These are phyloP conservation scores for Callorhinus ursinus DNA, from an alignment of 2,113 vertebrate genomes.

Conservation along the genomic window DNA sequence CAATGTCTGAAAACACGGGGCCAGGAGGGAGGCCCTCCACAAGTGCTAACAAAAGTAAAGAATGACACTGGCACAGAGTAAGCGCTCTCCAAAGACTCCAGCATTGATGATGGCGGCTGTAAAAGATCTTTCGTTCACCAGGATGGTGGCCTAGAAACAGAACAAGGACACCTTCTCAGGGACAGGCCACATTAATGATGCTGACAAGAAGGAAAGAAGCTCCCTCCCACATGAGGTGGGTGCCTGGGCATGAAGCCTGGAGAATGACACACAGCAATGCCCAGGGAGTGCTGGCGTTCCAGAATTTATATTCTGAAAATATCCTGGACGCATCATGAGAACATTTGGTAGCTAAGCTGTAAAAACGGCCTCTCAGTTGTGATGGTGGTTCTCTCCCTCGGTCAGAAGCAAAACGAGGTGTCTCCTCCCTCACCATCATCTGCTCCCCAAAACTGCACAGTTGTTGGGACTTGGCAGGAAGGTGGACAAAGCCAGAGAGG, in stretches of 20 bases:
- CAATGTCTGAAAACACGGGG: background rate
- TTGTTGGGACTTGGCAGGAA: background rate
- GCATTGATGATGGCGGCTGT: fast-evolving
- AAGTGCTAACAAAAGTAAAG: background rate
- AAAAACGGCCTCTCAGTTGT: fast-evolving
- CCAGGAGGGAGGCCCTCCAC: background rate
- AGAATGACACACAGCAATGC: background rate
- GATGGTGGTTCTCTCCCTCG: background rate
- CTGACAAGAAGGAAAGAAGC: background rate
- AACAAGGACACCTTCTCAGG: background rate
- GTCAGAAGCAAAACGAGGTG: background rate
- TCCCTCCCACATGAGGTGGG: background rate
- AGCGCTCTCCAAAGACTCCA: background rate
- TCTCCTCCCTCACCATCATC: background rate
- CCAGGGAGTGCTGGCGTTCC: too few relatives aligned
- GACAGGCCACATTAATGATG: too few relatives aligned
- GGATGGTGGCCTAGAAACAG: background rate
- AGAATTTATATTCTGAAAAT: background rate
- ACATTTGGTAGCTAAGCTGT: background rate
- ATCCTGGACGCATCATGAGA: fast-evolving
- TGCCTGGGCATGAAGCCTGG: background rate
- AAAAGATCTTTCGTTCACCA: background rate
- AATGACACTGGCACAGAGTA: background rate
- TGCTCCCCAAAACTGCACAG: background rate
- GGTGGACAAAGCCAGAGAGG: background rate